Percentiles rank a stretch among this genome's conserved stretches.
Conservation (phyloP, 1,140 invertebrate species). For the Araneus ventricosus region DNA sequence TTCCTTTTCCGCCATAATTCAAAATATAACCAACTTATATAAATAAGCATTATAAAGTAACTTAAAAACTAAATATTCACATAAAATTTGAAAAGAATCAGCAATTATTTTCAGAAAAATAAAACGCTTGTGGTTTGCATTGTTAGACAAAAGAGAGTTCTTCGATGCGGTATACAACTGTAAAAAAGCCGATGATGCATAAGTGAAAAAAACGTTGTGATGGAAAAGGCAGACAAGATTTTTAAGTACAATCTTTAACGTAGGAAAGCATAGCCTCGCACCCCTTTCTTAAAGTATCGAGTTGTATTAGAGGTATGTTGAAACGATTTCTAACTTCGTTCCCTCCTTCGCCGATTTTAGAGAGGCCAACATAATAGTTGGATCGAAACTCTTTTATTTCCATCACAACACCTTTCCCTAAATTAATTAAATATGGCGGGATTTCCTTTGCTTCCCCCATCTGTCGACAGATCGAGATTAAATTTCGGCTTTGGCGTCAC, state of each 20-base stretch:
- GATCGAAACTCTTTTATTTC: background rate
- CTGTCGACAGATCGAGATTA: background rate
- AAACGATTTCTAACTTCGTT: background rate
- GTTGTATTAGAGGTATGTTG: background rate
- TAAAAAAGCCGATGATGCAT: rapidly evolving
- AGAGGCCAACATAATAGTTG: background rate
- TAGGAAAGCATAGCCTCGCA: background rate
- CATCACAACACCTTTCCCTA: background rate
- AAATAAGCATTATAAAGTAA: background rate
- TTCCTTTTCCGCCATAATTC: background rate
- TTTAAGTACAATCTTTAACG: background rate
- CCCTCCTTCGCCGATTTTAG: background rate
- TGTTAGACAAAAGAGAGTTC: no score
- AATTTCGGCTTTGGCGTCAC: background rate
- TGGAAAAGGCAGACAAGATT: background rate
- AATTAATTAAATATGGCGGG: background rate
- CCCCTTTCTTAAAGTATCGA: background rate
- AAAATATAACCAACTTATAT: background rate
- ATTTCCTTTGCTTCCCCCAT: background rate
- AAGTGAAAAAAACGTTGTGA: background rate
- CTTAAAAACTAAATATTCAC: background rate
- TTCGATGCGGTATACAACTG: no score
- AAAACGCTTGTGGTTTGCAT: no score
- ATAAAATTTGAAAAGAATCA: no score
- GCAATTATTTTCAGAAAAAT: no score